phyloP scores from a whole-genome alignment of 2,113 vertebrate species.

The Gasterosteus aculeatus region DNA sequence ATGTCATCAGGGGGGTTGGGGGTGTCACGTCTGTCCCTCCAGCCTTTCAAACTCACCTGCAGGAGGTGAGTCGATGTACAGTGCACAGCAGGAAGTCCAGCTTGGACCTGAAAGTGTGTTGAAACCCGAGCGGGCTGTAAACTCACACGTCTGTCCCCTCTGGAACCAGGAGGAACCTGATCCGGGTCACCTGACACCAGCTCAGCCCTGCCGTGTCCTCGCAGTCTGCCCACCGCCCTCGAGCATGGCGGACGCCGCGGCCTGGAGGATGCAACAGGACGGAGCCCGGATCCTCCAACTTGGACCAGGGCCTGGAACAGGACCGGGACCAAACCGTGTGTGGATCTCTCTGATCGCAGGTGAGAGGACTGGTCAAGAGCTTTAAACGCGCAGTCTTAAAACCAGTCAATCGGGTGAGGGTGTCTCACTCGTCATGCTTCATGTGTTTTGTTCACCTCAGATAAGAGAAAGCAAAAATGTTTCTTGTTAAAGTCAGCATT shows the following conservation, averaged over 20 bases:
- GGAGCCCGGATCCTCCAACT: slow-evolving; percentile 30
- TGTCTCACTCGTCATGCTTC: not conserved
- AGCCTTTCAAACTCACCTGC: slow-evolving; percentile 1
- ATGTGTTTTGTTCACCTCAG: not conserved
- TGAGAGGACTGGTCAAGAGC: slow-evolving; percentile 31
- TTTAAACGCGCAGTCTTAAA: not conserved
- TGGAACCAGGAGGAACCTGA: slow-evolving; percentile 58
- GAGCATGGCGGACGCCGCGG: slow-evolving; percentile 51
- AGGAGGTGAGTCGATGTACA: slow-evolving; percentile 1
- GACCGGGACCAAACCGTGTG: slow-evolving; percentile 49
- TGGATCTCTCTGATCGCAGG: slow-evolving; percentile 77
- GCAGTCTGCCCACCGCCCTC: slow-evolving; percentile 46
- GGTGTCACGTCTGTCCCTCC: slow-evolving; percentile 32
- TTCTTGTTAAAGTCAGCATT: no score
- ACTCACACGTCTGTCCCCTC: slow-evolving; percentile 64
- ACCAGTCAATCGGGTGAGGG: not conserved
- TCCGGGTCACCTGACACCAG: slow-evolving; percentile 55
- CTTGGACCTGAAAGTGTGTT: slow-evolving; percentile 48
- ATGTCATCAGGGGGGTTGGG: not conserved
- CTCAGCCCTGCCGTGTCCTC: not conserved
- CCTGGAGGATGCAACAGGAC: slow-evolving; percentile 59
- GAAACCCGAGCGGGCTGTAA: slow-evolving; percentile 67
- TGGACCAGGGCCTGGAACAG: slow-evolving; percentile 3
- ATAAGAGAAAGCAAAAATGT: no score
- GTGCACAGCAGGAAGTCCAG: slow-evolving; percentile 45